These are phyloP conservation scores for Xestoiulus laeticollis DNA, from an alignment of 2,888 invertebrate species.

Conservation along the genomic window DNA sequence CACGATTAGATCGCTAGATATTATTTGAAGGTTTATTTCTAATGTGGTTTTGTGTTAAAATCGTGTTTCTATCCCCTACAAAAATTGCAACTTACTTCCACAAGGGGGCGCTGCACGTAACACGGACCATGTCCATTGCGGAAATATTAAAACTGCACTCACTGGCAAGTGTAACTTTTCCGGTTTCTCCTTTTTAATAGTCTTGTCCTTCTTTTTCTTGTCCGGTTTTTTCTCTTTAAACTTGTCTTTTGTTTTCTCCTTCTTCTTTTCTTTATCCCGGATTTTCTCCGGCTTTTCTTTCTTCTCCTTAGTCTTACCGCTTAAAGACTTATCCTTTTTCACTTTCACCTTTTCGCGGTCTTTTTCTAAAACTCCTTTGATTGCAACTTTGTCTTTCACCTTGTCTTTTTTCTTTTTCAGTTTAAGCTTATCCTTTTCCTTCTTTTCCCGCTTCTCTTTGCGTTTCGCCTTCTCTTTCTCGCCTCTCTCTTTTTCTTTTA, in stretches of 20 bases:
- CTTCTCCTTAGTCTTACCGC: slow-evolving; percentile 44
- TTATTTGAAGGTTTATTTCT: too few species aligned
- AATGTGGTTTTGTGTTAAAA: too few species aligned
- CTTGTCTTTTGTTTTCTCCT: slow-evolving; percentile 50
- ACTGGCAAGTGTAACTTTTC: slow-evolving; percentile 48
- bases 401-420: slow-evolving; percentile 52
- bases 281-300: slow-evolving; percentile 47
- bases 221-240: slow-evolving; percentile 50
- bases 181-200: slow-evolving; percentile 52
- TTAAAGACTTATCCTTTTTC: slow-evolving; percentile 38
- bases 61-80: too few species aligned
- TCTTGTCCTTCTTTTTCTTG: slow-evolving; percentile 49
- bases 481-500: slow-evolving; percentile 49
- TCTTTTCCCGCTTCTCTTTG: slow-evolving; percentile 42
- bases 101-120: too few species aligned
- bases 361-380: slow-evolving; percentile 32
- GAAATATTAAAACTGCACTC: too few species aligned
- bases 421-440: slow-evolving; percentile 49
- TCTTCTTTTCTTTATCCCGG: slow-evolving; percentile 48
- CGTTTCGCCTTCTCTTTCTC: slow-evolving; percentile 45
- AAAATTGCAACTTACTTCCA: too few species aligned
- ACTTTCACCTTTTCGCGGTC: slow-evolving; percentile 42
- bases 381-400: slow-evolving; percentile 44
- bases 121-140: too few species aligned
- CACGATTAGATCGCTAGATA: too few species aligned